Base-by-base conservation (phyloP, 2,797 vertebrate species). In the Phalloptychus januarius region DNA sequence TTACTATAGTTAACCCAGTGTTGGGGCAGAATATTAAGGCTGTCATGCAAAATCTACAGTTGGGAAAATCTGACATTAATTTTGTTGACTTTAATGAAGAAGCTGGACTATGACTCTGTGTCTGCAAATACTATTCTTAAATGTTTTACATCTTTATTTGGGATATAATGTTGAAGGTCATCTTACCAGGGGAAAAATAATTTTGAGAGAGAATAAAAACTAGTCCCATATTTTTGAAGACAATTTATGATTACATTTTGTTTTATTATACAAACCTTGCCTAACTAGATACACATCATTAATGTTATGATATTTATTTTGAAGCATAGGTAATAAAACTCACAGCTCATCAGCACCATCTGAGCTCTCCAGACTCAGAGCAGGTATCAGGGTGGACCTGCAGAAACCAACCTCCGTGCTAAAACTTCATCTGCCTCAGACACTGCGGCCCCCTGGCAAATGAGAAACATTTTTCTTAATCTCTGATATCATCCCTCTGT, bases 391-490 rank as follows among this genome's bases (percentile, higher is more conserved):
- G 25, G 71, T 44, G 40, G 48, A 69, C 38, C 25, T 16, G 58
- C 45, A 73, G 71, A 52, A 44, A 54, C 16, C 16, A 71, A 79
- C 28, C 72, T 79, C 40, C 63, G 45, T 2, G 63, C 38, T 28
- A 45, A 74, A 56, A 79, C 38, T 16, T 69, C 63, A 2, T 74
- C 40, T 5, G 58, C 50, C 50, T 79, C 78, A n/a, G 78, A 46
- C 12, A 38, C 16, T 45, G 78, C 38, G 50, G 63, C 23, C 7
- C 72, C 78, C 78, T 78, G 20, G 48, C 1, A 78, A 25, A 72
- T 16, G 28, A 48, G 3, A 50, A 69, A 18, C 65, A 69, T 25
- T 69, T 69, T 40, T 2, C 23, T 63, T 36, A 18, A 63, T 63
- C 7, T 18, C 20, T 25, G 23, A 69, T 42, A 42, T 40, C 2